Percentiles rank a stretch among this genome's conserved stretches.
phyloP scores from a whole-genome alignment of 1,140 invertebrate species.

The Trialeurodes vaporariorum region DNA sequence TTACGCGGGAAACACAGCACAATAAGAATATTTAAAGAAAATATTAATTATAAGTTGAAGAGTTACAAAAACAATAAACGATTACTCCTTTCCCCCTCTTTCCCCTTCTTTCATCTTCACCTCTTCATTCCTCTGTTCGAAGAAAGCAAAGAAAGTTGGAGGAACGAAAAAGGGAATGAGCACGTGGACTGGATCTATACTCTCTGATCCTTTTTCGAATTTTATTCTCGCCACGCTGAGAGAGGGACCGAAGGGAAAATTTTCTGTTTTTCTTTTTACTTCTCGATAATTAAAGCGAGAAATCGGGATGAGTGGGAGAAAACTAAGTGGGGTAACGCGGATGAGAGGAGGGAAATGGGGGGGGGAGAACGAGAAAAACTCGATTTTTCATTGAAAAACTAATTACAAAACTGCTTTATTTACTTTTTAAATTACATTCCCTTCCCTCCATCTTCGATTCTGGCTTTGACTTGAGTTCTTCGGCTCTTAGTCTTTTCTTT shows the following conservation, averaged over 20 bases:
- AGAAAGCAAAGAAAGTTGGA: no score
- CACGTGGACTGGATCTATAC: not conserved
- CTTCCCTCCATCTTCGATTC: not conserved
- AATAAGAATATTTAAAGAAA: not conserved
- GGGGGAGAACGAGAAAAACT: not conserved
- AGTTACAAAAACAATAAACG: not conserved
- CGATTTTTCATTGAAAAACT: not conserved
- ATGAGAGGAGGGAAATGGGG: no score
- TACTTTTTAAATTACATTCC: not conserved
- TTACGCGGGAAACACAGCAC: not conserved
- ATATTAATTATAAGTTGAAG: constrained; percentile 1
- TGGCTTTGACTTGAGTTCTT: not conserved
- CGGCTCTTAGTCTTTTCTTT: no score
- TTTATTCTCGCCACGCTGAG: no score
- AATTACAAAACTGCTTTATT: constrained; percentile 1
- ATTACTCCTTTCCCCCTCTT: not conserved
- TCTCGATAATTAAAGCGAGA: not conserved
- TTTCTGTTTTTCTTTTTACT: not conserved
- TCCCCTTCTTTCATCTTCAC: no score
- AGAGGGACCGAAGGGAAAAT: not conserved
- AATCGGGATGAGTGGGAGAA: not conserved
- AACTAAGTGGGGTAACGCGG: no score
- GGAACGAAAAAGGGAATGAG: not conserved
- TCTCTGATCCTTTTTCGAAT: no score
- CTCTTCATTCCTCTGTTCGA: no score